phyloP scores from a whole-genome alignment of 2,888 invertebrate genomes.

The Mesopsocus fuscifrons region DNA sequence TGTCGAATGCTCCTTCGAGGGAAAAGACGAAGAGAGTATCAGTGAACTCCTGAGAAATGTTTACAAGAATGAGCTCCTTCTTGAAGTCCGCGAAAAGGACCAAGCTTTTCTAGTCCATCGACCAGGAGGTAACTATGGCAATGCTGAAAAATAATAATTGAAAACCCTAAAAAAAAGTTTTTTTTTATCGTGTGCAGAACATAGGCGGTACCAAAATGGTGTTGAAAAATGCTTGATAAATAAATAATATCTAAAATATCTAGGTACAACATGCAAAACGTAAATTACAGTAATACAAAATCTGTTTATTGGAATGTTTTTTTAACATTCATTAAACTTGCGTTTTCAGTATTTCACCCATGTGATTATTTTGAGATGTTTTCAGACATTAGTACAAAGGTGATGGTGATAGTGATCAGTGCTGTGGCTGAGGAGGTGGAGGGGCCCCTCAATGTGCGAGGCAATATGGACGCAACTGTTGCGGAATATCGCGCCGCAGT shows the following conservation, averaged over 20 bases:
- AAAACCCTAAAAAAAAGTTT: slow-evolving; percentile 2
- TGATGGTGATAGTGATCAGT: slow-evolving; percentile 42
- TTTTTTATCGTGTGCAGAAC: too few relatives aligned
- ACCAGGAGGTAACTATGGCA: slow-evolving; percentile 40
- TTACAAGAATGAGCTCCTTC: slow-evolving; percentile 36
- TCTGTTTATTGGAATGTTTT: too few relatives aligned
- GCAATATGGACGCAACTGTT: slow-evolving; percentile 33
- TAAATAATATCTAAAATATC: too few relatives aligned
- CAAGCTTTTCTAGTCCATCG: slow-evolving; percentile 40
- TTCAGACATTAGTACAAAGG: slow-evolving; percentile 38
- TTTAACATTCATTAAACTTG: too few relatives aligned
- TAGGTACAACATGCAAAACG: too few relatives aligned
- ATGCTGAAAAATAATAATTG: slow-evolving; percentile 17
- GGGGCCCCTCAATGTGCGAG: slow-evolving; percentile 38
- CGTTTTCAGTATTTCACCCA: too few relatives aligned
- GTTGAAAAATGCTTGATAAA: too few relatives aligned
- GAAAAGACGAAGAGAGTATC: slow-evolving; percentile 30
- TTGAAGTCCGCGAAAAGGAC: slow-evolving; percentile 42
- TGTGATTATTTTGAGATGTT: too few relatives aligned
- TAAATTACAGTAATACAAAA: too few relatives aligned
- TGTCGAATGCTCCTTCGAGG: slow-evolving; percentile 41
- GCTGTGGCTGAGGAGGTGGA: slow-evolving; percentile 34
- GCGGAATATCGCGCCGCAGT: slow-evolving; percentile 29
- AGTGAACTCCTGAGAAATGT: slow-evolving; percentile 26
- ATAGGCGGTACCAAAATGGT: too few relatives aligned